phyloP scores from a whole-genome alignment of 64 coral and sea anemone species.

The Actinia equina region DNA sequence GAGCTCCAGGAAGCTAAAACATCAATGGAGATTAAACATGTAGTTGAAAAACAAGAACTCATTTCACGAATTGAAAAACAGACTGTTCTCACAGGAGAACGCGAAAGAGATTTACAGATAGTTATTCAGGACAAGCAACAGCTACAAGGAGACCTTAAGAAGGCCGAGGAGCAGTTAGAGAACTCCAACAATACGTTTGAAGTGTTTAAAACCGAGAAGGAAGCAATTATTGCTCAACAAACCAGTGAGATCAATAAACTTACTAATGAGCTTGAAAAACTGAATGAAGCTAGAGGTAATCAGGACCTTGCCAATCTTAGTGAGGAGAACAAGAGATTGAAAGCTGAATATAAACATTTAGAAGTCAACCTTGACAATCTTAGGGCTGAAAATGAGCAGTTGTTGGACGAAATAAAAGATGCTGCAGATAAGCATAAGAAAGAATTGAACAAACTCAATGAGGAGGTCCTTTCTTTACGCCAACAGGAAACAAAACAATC shows the following conservation, averaged over 20 bases:
- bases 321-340: constrained; percentile 10
- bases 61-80: constrained; percentile 24
- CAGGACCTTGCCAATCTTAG: not conserved
- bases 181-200: not conserved
- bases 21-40: constrained; percentile 51
- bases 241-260: constrained; percentile 18
- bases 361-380: not conserved
- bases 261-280: not conserved
- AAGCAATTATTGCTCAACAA: constrained; percentile 29
- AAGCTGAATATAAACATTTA: not conserved
- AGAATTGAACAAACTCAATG: not conserved
- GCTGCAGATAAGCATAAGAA: not conserved
- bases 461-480: not conserved
- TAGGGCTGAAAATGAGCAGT: not conserved
- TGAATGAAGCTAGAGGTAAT: not conserved
- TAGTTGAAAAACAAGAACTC: constrained; percentile 34
- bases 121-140: constrained; percentile 1
- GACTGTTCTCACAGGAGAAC: not conserved
- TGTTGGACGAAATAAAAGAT: constrained; percentile 3
- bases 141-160: constrained; percentile 21
- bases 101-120: constrained; percentile 14
- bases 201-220: not conserved
- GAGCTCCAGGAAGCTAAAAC: constrained; percentile 49
- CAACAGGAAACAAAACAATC: constrained; percentile 12
- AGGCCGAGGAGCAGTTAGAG: constrained; percentile 20